Evolutionary conservation across 2,797 vertebrate genomes (phyloP).

Genomic region (Pempheris klunzingeri): DNA sequence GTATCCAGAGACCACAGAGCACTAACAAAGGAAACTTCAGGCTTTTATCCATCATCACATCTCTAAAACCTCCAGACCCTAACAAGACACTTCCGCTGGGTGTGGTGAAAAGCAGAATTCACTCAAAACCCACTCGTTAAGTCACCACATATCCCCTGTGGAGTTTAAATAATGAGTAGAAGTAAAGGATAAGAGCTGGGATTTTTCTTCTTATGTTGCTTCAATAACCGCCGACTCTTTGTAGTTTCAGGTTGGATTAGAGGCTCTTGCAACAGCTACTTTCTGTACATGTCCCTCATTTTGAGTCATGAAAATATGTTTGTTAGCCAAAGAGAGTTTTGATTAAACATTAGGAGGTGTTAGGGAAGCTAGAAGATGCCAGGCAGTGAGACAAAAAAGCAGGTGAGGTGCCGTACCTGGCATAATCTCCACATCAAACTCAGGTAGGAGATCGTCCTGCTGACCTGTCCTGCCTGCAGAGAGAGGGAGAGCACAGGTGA

Average conservation of each 20-base stretch:
- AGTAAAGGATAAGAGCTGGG: slow-evolving; percentile 1
- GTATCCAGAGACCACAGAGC: slow-evolving; percentile 13
- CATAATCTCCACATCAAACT: slow-evolving; percentile 99
- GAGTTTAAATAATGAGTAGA: slow-evolving; percentile 25
- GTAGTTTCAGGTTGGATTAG: background rate
- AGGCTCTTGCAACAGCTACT: background rate
- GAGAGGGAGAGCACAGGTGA: slow-evolving; percentile 89
- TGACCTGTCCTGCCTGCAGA: slow-evolving; percentile 98
- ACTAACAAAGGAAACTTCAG: slow-evolving; percentile 30
- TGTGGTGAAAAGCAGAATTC: slow-evolving; percentile 50
- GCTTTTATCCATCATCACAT: slow-evolving; percentile 61
- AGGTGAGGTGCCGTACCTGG: slow-evolving; percentile 92
- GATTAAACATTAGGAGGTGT: slow-evolving; percentile 39
- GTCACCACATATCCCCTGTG: slow-evolving; percentile 30
- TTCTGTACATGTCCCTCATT: background rate
- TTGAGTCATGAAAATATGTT: background rate
- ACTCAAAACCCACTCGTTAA: slow-evolving; percentile 27
- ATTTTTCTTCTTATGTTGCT: background rate
- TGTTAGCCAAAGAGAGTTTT: slow-evolving; percentile 61
- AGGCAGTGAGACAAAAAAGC: slow-evolving; percentile 74
- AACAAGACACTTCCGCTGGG: slow-evolving; percentile 79
- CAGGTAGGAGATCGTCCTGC: slow-evolving; percentile 97
- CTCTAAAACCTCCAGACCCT: slow-evolving; percentile 53
- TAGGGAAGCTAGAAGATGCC: slow-evolving; percentile 60
- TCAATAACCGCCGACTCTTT: background rate